Evolutionary conservation across 2,888 invertebrate species (phyloP).

Genomic region (Pecten maximus): DNA sequence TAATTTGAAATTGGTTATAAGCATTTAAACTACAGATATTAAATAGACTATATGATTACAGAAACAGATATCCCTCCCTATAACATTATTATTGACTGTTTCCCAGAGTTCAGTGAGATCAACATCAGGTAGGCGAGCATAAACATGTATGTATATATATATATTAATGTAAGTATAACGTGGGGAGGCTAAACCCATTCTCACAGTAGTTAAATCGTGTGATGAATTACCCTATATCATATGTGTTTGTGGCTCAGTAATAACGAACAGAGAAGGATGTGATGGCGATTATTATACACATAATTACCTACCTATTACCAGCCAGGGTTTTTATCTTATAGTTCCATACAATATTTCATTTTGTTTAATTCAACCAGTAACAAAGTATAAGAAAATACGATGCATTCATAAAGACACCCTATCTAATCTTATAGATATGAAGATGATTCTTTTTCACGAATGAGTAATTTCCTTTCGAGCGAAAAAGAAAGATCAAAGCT

Average conservation of each 20-base stretch:
- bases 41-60: too few species aligned
- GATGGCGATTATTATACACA: not conserved
- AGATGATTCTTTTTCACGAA: conserved; percentile 30
- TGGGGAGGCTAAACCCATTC: not conserved
- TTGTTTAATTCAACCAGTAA: conserved; percentile 15
- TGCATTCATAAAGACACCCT: not conserved
- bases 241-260: not conserved
- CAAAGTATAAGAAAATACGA: not conserved
- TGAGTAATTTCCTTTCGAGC: conserved; percentile 30
- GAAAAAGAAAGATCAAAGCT: conserved; percentile 27
- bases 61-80: too few species aligned
- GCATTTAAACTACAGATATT: too few species aligned
- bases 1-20: too few species aligned
- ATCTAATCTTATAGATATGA: conserved; percentile 17
- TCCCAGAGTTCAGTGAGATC: not conserved
- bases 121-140: not conserved
- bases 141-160: too few species aligned
- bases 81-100: not conserved
- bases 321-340: not conserved
- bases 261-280: not conserved
- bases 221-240: not conserved
- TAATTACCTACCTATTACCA: not conserved
- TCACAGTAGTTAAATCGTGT: not conserved
- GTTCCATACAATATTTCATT: not conserved
- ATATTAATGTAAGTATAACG: not conserved